phyloP scores from a whole-genome alignment of 2,888 invertebrate species.

The Ochropleura leucogaster region DNA sequence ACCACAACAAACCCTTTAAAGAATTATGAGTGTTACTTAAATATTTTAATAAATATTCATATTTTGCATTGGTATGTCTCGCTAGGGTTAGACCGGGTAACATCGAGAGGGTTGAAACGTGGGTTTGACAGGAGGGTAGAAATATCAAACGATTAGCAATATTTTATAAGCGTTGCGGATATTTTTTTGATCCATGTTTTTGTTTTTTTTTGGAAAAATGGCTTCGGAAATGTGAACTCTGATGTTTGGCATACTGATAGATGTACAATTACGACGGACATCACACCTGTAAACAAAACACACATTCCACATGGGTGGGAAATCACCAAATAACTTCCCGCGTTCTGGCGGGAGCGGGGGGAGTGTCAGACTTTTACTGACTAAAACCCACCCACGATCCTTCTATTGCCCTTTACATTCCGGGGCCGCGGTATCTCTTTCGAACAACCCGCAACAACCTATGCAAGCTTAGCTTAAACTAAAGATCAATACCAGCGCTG shows the following conservation, averaged over 20 bases:
- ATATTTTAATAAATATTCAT: conserved; percentile 26
- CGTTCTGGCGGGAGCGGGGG: too few relatives aligned
- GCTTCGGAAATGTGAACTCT: neutral
- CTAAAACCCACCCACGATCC: too few relatives aligned
- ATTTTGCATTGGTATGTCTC: conserved; percentile 21
- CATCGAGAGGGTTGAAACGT: conserved; percentile 17
- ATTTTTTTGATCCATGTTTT: neutral
- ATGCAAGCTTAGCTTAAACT: too few relatives aligned
- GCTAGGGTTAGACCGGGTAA: neutral
- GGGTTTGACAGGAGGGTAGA: conserved; percentile 31
- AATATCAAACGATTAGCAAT: conserved; percentile 32
- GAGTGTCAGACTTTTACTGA: too few relatives aligned
- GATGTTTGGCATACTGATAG: neutral
- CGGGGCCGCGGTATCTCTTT: too few relatives aligned
- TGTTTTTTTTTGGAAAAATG: neutral
- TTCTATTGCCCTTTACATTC: too few relatives aligned
- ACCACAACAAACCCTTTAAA: conserved; percentile 1
- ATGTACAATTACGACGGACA: neutral
- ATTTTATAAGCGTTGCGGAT: conserved; percentile 22
- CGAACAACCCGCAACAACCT: too few relatives aligned
- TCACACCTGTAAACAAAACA: too few relatives aligned
- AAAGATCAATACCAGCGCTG: too few relatives aligned
- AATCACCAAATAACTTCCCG: too few relatives aligned
- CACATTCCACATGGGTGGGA: too few relatives aligned
- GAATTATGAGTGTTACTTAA: neutral